Evolutionary conservation across 2,113 vertebrate genomes (phyloP).

Genomic region (Otolemur garnettii): DNA sequence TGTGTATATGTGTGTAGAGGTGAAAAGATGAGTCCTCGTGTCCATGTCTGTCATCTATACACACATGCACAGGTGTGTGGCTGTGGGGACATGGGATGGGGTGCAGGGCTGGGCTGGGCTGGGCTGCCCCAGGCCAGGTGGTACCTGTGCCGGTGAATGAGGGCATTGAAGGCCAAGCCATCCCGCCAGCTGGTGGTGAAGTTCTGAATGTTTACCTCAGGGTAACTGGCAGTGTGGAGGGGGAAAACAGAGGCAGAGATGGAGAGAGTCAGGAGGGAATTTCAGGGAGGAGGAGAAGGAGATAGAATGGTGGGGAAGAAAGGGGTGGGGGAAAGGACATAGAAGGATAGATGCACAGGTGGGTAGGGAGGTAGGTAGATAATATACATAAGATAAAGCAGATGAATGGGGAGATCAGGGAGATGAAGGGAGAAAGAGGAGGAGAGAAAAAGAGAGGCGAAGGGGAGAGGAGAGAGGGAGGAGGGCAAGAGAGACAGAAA

Average conservation of each 20-base stretch:
- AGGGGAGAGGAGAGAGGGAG: no score
- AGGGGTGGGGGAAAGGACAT: not conserved
- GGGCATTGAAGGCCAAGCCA: conserved; percentile 96
- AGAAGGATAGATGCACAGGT: not conserved
- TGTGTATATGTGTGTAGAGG: not conserved
- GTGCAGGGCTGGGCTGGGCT: rapidly evolving
- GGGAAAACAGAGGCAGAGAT: conserved; percentile 16
- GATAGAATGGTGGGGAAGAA: not conserved
- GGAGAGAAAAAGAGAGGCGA: not conserved
- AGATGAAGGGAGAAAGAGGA: not conserved
- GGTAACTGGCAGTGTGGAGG: conserved; percentile 88
- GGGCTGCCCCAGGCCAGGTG: rapidly evolving
- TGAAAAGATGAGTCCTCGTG: not conserved
- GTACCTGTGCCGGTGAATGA: conserved; percentile 97
- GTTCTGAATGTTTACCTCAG: conserved; percentile 97
- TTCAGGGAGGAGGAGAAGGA: rapidly evolving
- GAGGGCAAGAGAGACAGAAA: no score
- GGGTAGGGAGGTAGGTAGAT: not conserved
- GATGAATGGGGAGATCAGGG: not conserved
- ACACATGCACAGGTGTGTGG: rapidly evolving
- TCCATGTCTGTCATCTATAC: not conserved
- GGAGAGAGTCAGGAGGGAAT: not conserved
- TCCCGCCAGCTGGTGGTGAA: conserved; percentile 98
- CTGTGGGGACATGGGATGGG: rapidly evolving
- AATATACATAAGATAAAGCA: not conserved